Conservation (phyloP, 2,888 invertebrate genomes). For the Drosophila putrida region DNA sequence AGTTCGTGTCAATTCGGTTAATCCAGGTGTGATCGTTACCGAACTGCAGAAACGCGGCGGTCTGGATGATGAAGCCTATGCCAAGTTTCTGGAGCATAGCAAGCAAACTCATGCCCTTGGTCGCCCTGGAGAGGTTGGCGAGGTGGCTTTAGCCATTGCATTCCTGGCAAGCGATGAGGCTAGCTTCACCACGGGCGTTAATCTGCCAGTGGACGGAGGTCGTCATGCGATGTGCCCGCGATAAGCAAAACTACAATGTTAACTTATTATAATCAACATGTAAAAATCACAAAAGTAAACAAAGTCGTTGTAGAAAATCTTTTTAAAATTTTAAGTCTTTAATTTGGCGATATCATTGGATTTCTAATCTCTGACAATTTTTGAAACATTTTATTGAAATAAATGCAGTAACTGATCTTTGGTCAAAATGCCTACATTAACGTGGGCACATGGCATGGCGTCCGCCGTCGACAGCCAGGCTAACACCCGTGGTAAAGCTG, state of each 20-base stretch:
- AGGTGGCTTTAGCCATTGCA: conserved; percentile 95
- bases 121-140: conserved; percentile 92
- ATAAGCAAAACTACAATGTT: conserved; percentile 86
- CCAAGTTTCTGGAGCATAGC: conserved; percentile 92
- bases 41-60: conserved; percentile 95
- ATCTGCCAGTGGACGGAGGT: conserved; percentile 97
- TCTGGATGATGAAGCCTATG: conserved; percentile 92
- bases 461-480: conserved; percentile 97
- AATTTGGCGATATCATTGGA: no score
- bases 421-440: conserved; percentile 85
- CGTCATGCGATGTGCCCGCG: conserved; percentile 97
- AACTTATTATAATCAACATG: conserved; percentile 86
- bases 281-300: conserved; percentile 87
- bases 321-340: no score
- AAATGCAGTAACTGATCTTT: conserved; percentile 47
- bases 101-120: conserved; percentile 97
- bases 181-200: conserved; percentile 96
- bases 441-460: conserved; percentile 97
- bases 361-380: no score
- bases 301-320: no score
- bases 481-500: conserved; percentile 95
- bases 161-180: conserved; percentile 96
- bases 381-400: conserved; percentile 30
- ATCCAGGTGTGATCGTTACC: conserved; percentile 95
- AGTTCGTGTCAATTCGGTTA: conserved; percentile 95